These are phyloP conservation scores for Rhinatrema bivittatum DNA, from an alignment of 2,797 vertebrate species.

Conservation along the genomic window DNA sequence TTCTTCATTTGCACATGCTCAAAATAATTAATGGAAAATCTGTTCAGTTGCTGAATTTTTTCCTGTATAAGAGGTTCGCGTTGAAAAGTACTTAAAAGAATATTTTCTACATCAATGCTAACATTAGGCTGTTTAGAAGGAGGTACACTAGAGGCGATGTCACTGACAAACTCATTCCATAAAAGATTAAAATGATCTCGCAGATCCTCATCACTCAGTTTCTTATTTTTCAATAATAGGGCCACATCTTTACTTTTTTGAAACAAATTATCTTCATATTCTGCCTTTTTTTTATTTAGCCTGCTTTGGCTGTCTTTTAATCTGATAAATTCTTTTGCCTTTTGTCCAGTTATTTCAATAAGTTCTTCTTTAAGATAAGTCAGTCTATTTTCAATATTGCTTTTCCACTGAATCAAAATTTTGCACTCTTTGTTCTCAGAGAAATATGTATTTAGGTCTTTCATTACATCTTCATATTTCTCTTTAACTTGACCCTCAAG, in stretches of 20 bases:
- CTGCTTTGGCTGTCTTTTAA: constrained; percentile 22
- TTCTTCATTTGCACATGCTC: constrained; percentile 1
- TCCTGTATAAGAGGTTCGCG: not conserved
- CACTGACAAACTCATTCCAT: constrained; percentile 21
- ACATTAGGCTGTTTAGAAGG: constrained; percentile 1
- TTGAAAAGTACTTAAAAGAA: constrained; percentile 17
- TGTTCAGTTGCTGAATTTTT: accelerated
- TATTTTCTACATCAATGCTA: constrained; percentile 16
- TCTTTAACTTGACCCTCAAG: constrained; percentile 6
- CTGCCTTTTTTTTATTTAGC: not conserved
- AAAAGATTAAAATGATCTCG: constrained; percentile 14
- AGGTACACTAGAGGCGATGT: not conserved
- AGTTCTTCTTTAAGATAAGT: constrained; percentile 18
- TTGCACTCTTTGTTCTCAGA: constrained; percentile 26
- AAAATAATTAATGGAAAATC: constrained; percentile 10
- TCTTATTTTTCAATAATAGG: constrained; percentile 11
- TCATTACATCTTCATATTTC: constrained; percentile 9
- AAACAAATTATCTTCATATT: constrained; percentile 37
- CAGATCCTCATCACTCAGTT: constrained; percentile 15
- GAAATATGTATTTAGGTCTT: constrained; percentile 27
- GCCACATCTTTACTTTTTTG: constrained; percentile 23
- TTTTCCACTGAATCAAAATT: constrained; percentile 35
- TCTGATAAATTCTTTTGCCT: constrained; percentile 5
- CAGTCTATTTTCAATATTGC: constrained; percentile 20
- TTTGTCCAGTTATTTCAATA: constrained; percentile 16